phyloP scores from a whole-genome alignment of 1,140 invertebrate genomes.

The Macrostomum lignano region DNA sequence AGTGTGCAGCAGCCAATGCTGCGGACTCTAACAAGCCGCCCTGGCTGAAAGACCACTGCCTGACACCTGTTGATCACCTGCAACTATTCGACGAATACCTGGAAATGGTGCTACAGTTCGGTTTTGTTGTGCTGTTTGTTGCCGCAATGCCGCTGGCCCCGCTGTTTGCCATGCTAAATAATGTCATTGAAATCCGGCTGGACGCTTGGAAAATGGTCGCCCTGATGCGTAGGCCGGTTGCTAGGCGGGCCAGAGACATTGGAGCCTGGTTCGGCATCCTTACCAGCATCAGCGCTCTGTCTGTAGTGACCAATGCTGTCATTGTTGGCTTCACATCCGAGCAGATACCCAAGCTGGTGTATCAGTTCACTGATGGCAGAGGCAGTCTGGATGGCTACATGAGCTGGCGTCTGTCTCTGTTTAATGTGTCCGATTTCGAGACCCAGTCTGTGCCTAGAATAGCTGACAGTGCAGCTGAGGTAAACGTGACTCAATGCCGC shows the following conservation, averaged over 20 bases:
- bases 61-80: background rate
- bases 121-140: constrained; percentile 56
- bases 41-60: background rate
- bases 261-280: constrained; percentile 46
- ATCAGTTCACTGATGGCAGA: constrained; percentile 31
- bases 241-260: constrained; percentile 44
- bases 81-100: constrained; percentile 24
- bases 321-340: constrained; percentile 24
- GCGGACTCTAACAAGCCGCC: too few species aligned
- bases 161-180: constrained; percentile 49
- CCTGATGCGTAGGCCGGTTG: constrained; percentile 40
- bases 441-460: constrained; percentile 13
- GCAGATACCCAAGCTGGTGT: constrained; percentile 20
- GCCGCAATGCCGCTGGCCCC: constrained; percentile 52
- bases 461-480: too few species aligned
- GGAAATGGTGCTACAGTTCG: constrained; percentile 42
- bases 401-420: constrained; percentile 49
- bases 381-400: constrained; percentile 44
- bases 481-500: too few species aligned
- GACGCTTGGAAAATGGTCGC: constrained; percentile 52
- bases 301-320: background rate
- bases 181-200: constrained; percentile 47
- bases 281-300: constrained; percentile 13
- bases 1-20: too few species aligned
- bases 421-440: constrained; percentile 41